These are phyloP conservation scores for Rotaria socialis DNA, from an alignment of 2,888 invertebrate genomes.

Conservation along the genomic window DNA sequence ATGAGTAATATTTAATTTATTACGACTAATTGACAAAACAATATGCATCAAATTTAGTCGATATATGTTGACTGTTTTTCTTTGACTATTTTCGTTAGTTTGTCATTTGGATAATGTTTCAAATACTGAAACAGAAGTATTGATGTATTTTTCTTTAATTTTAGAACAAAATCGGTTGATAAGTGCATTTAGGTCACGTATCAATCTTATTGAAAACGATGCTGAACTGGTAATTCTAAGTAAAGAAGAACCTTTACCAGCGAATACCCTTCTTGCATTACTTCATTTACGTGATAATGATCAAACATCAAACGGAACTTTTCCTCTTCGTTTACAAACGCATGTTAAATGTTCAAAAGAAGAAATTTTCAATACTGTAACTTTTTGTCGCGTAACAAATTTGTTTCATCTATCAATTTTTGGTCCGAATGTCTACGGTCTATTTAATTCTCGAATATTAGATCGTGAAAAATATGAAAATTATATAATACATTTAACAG, in stretches of 20 bases:
- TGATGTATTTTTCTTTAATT: neutral
- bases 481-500: neutral
- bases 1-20: no score
- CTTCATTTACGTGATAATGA: slow-evolving; percentile 8
- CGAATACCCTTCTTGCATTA: neutral
- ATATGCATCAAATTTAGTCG: no score
- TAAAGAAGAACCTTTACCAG: slow-evolving; percentile 16
- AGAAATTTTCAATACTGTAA: neutral
- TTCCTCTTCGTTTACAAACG: neutral
- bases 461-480: slow-evolving; percentile 25
- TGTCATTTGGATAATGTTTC: no score
- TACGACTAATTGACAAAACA: no score
- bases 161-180: neutral
- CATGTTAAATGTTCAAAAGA: neutral
- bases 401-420: neutral
- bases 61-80: no score
- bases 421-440: slow-evolving; percentile 28
- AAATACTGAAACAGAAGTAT: no score
- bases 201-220: neutral
- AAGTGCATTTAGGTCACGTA: neutral
- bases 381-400: neutral
- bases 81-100: no score
- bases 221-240: neutral
- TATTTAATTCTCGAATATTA: neutral
- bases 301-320: neutral